Evolutionary conservation across 2,888 invertebrate genomes (phyloP), one percentile per base, ranked within the genome.

Genomic region (Orthonychiurus folsomi): DNA sequence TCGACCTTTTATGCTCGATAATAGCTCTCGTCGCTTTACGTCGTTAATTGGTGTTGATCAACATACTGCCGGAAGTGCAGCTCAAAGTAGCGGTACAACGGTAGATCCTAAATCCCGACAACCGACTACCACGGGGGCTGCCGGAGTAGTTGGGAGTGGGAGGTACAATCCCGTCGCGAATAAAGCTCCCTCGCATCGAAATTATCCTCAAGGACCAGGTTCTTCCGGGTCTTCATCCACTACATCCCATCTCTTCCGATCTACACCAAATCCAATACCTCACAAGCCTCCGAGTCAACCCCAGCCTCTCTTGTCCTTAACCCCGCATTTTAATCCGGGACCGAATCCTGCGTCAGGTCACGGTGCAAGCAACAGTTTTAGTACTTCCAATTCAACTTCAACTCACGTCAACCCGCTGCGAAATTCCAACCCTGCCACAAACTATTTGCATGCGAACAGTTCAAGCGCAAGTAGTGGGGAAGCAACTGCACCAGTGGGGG

Each of bases 1-100:
- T 57, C 67, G 68, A 56, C 71, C 68, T 62, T 73, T 70, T 62
- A 68, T 74, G 61, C 60, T 71, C 25, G 73, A 74, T 37, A 67
- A 63, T 58, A 65, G 66, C 28, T 55, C 62, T 24, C 81, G 81
- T 70, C 81, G 83, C 74, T 80, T 84, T 70, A 65, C 58, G 28
- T 47, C 60, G 59, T 60, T 72, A 58, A 85, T 86, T 73, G 86
- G 86, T 63, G 84, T 87, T 73, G 86, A 86, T 75, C 72, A 73
- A 63, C 63, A 67, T 47, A 50, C 58, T n/a, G 52, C 52, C 52
- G 52, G 21, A 20, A 52, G 5, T 23, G 52, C 52, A 20, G 5
- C 20, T 23, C n/a, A 5, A 37, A 37, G 37, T 15, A 37, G 37
- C 15, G 15, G 37, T 37, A 37, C 37, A 37, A 37, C 37, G 15